These are phyloP conservation scores for Artibeus lituratus DNA, from an alignment of 2,797 vertebrate species.

Conservation along the genomic window DNA sequence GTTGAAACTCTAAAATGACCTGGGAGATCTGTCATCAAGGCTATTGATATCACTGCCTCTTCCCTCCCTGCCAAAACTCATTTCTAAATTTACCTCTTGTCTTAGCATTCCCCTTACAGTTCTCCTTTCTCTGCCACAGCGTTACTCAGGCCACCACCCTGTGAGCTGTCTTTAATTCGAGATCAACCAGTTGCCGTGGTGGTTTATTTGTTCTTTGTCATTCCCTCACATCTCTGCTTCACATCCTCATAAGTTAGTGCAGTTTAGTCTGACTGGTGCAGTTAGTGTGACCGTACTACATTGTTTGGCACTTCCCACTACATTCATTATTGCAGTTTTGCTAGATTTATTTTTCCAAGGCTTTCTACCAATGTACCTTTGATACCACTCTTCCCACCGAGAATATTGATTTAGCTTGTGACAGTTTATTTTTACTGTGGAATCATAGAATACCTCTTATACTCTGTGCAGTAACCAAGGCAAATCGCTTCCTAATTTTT, in stretches of 20 bases:
- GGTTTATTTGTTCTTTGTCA: neutral
- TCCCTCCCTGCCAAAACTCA: neutral
- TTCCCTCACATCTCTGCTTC: neutral
- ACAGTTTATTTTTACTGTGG: neutral
- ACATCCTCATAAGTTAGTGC: neutral
- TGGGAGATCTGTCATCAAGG: neutral
- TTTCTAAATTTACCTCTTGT: neutral
- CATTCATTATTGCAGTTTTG: neutral
- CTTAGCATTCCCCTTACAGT: neutral
- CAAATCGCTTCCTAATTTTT: neutral
- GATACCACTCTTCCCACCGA: neutral
- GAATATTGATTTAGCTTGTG: neutral
- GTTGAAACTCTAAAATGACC: neutral
- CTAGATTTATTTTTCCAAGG: neutral
- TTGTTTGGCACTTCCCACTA: fast-evolving
- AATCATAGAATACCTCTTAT: neutral
- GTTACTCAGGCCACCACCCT: neutral
- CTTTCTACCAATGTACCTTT: neutral
- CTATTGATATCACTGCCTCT: neutral
- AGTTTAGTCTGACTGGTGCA: neutral
- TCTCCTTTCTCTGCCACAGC: no score
- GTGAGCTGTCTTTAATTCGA: neutral
- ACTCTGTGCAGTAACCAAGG: neutral
- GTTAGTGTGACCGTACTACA: neutral
- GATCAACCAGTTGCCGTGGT: neutral